phyloP scores from a whole-genome alignment of 2,797 vertebrate genomes.

The Pampus argenteus region DNA sequence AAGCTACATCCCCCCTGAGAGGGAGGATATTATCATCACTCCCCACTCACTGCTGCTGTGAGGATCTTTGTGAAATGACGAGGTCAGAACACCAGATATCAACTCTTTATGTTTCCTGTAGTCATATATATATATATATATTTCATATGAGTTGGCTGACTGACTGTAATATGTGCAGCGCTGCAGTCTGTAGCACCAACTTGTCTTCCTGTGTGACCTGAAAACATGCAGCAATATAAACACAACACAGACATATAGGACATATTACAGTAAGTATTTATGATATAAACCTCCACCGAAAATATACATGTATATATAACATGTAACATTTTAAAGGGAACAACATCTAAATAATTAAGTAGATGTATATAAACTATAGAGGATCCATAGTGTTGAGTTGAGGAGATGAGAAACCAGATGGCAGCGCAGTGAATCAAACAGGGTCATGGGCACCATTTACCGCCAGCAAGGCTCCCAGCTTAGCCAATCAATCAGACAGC shows the following conservation, averaged over 20 bases:
- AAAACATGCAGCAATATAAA: too few species aligned
- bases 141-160: too few species aligned
- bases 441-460: slow-evolving; percentile 51
- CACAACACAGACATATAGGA: neutral
- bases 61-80: too few species aligned
- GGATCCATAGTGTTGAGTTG: neutral
- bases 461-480: slow-evolving; percentile 34
- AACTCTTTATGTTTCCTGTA: neutral
- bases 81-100: neutral
- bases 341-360: neutral
- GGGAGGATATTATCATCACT: too few species aligned
- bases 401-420: slow-evolving; percentile 3
- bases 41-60: neutral
- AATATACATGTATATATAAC: too few species aligned
- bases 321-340: neutral
- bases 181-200: too few species aligned
- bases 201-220: too few species aligned
- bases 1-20: neutral
- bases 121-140: neutral
- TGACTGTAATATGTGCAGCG: neutral
- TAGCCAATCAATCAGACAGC: slow-evolving; percentile 53
- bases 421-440: slow-evolving; percentile 50
- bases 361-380: neutral
- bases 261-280: neutral
- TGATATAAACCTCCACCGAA: too few species aligned